Base-by-base conservation (phyloP, 2,113 vertebrate genomes). In the Neomonachus schauinslandi region DNA sequence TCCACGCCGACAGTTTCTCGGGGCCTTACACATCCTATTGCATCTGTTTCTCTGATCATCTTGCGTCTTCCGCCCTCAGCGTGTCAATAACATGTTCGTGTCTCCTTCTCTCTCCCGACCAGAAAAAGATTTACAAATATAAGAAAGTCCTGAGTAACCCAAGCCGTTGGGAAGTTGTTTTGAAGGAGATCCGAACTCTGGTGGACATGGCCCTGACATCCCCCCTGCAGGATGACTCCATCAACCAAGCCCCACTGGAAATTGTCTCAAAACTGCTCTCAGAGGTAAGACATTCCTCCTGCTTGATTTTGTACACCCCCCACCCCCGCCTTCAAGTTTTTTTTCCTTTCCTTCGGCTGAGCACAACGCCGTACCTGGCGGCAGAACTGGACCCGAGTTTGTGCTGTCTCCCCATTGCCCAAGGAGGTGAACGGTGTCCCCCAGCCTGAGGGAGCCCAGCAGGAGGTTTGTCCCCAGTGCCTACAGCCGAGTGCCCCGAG, bases 111-210 rank as follows among this genome's bases (percentile, higher is more conserved):
- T 91, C 96, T 96, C 76, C 51, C 12, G 10, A 55, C 53, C 98
- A 99, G 99, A 99, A 99, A 99, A 99, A 99, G 99, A 99, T 99
- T 98, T 99, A 99, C 98, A 99, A 99, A 98, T 99, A 99, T 97
- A 99, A 99, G 81, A 99, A 99, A 98, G 99, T 99, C 82, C 99
- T 99, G 98, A 99, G 99, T 92, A 99, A 99, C 98, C 99, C 99
- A 2, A 99, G 99, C 95, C 99, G 99, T 95, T 99, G 99, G 99
- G 99, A 99, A 63, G 99, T 99, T 77, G 99, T 99, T 72, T 98
- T 99, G 98, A 99, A 99, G 98, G 99, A 99, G 99, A 99, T 99
- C 98, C 98, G 99, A 82, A 99, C 99, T 0, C 99, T 99, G 98
- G 99, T 99, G 99, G 99, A 99, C 98, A 99, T 99, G 99, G 99